phyloP scores from a whole-genome alignment of 2,113 vertebrate genomes.

The Actenoides hombroni region DNA sequence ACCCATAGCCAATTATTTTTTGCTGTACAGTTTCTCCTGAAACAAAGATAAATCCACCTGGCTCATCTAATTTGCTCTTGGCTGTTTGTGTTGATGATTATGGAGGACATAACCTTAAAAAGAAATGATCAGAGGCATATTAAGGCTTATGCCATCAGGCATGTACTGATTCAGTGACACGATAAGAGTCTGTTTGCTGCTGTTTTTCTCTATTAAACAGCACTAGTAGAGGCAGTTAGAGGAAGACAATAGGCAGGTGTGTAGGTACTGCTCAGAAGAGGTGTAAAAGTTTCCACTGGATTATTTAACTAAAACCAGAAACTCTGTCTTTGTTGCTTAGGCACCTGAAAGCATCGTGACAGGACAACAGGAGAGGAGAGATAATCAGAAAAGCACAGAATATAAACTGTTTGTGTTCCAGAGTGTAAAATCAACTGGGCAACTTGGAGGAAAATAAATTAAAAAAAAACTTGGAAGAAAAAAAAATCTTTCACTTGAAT shows the following conservation, averaged over 20 bases:
- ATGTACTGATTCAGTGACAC: background rate
- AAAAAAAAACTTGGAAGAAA: background rate
- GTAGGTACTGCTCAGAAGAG: background rate
- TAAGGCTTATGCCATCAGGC: background rate
- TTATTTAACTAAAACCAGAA: background rate
- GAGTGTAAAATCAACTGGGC: background rate
- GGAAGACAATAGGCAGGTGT: background rate
- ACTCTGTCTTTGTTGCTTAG: background rate
- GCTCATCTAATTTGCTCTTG: background rate
- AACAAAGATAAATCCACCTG: background rate
- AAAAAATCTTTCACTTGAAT: background rate
- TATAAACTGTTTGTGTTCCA: background rate
- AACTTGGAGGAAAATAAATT: background rate
- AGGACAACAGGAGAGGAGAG: background rate
- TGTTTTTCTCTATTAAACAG: background rate
- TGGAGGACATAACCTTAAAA: background rate
- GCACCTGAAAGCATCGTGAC: fast-evolving
- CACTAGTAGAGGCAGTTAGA: background rate
- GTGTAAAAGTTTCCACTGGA: background rate
- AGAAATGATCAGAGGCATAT: background rate
- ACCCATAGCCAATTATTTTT: background rate
- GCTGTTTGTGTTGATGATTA: background rate
- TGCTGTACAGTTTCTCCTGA: background rate
- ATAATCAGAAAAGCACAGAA: background rate
- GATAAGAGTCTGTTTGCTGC: background rate